phyloP scores from a whole-genome alignment of 2,797 vertebrate genomes.

The Protonibea diacanthus region DNA sequence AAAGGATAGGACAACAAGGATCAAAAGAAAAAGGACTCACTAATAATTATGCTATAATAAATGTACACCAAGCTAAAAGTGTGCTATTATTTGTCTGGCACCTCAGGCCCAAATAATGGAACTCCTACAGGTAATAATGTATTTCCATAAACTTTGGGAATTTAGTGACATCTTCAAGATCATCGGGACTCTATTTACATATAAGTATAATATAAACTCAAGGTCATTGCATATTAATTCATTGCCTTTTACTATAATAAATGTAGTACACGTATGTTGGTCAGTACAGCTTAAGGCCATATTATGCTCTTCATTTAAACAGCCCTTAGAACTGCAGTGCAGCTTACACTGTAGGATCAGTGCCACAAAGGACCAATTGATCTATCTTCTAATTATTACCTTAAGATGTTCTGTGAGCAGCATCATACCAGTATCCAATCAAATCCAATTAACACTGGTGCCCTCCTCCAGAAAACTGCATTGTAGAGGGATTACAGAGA shows the following conservation, averaged over 20 bases:
- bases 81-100: neutral
- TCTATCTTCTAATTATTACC: constrained; percentile 85
- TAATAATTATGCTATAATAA: constrained; percentile 16
- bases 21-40: constrained; percentile 19
- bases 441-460: constrained; percentile 86
- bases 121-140: neutral
- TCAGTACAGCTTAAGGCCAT: constrained; percentile 24
- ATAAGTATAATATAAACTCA: neutral
- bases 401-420: constrained; percentile 84
- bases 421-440: constrained; percentile 87
- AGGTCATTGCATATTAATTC: neutral
- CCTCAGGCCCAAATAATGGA: neutral
- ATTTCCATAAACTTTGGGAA: constrained; percentile 18
- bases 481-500: constrained; percentile 85
- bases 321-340: constrained; percentile 38
- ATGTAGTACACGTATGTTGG: constrained; percentile 13
- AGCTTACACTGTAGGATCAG: constrained; percentile 46
- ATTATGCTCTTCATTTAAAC: constrained; percentile 38
- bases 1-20: constrained; percentile 55
- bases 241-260: constrained; percentile 23
- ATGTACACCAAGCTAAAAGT: neutral
- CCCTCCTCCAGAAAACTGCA: constrained; percentile 83
- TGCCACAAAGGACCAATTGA: constrained; percentile 79
- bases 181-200: neutral
- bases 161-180: neutral